phyloP scores from a whole-genome alignment of 1,140 invertebrate genomes.

The Rhyacophila brunnea region DNA sequence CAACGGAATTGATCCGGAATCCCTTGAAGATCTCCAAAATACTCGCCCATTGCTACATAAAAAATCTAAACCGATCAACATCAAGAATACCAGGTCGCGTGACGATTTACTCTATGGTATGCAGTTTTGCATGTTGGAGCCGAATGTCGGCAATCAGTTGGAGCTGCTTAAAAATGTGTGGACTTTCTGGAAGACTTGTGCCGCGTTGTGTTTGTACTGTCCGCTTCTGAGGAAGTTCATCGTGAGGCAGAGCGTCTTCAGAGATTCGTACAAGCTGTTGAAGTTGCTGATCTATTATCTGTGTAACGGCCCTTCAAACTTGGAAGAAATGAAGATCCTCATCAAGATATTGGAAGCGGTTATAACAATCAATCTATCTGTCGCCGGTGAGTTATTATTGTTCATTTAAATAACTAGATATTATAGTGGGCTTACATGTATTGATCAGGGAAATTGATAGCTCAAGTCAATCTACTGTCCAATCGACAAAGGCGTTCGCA shows the following conservation, averaged over 20 bases:
- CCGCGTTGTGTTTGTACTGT: constrained; percentile 57
- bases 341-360: constrained; percentile 48
- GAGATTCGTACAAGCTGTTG: constrained; percentile 45
- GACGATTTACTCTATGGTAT: constrained; percentile 9
- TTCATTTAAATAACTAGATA: too few relatives aligned
- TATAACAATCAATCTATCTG: constrained; percentile 47
- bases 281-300: constrained; percentile 43
- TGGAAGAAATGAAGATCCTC: constrained; percentile 38
- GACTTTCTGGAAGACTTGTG: constrained; percentile 59
- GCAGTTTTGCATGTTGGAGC: constrained; percentile 12
- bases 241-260: constrained; percentile 39
- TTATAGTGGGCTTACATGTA: too few relatives aligned
- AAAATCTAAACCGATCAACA: constrained; percentile 16
- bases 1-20: background rate
- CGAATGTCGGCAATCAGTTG: constrained; percentile 37
- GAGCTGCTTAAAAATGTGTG: constrained; percentile 43
- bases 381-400: constrained; percentile 45
- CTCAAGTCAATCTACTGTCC: too few relatives aligned
- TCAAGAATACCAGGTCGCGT: constrained; percentile 4
- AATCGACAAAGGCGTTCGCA: too few relatives aligned
- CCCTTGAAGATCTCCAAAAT: background rate
- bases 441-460: too few relatives aligned
- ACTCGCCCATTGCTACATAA: constrained; percentile 1
- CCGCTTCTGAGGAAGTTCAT: constrained; percentile 56
- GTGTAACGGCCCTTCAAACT: constrained; percentile 32